Conservation (phyloP, 2,888 invertebrate species). For the Tinea semifulvella region DNA sequence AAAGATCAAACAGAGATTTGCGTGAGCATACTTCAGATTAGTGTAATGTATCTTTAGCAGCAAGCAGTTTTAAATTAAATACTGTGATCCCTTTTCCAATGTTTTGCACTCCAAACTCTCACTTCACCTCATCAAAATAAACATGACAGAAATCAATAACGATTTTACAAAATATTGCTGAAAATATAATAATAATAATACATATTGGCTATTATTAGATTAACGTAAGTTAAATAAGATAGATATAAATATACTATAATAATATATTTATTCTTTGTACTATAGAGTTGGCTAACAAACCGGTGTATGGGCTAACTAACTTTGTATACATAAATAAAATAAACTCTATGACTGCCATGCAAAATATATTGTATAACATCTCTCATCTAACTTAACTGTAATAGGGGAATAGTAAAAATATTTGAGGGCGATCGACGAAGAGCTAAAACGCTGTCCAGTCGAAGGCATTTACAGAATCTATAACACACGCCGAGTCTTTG, state of each 20-base stretch:
- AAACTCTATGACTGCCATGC: conserved; percentile 7
- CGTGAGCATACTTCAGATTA: too few relatives aligned
- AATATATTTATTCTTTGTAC: conserved; percentile 3
- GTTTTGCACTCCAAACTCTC: too few relatives aligned
- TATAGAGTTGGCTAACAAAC: conserved; percentile 6
- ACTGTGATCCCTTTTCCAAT: conserved; percentile 23
- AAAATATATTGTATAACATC: conserved; percentile 11
- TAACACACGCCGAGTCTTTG: conserved; percentile 55
- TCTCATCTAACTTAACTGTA: conserved; percentile 4
- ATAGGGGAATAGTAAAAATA: conserved; percentile 8
- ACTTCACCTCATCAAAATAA: background rate
- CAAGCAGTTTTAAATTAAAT: too few relatives aligned
- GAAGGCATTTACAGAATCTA: conserved; percentile 37
- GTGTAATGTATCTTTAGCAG: too few relatives aligned
- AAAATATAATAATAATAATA: conserved; percentile 1
- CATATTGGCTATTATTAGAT: too few relatives aligned
- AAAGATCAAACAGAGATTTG: too few relatives aligned
- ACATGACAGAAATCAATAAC: conserved; percentile 13
- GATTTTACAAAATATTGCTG: conserved; percentile 12
- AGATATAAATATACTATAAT: conserved; percentile 4
- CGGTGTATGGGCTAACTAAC: background rate
- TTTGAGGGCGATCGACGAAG: conserved; percentile 19
- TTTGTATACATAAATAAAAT: conserved; percentile 12
- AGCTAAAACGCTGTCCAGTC: conserved; percentile 53
- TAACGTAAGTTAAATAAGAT: too few relatives aligned